Evolutionary conservation across 2,113 vertebrate genomes (phyloP).

Genomic region (Syrrhaptes paradoxus): DNA sequence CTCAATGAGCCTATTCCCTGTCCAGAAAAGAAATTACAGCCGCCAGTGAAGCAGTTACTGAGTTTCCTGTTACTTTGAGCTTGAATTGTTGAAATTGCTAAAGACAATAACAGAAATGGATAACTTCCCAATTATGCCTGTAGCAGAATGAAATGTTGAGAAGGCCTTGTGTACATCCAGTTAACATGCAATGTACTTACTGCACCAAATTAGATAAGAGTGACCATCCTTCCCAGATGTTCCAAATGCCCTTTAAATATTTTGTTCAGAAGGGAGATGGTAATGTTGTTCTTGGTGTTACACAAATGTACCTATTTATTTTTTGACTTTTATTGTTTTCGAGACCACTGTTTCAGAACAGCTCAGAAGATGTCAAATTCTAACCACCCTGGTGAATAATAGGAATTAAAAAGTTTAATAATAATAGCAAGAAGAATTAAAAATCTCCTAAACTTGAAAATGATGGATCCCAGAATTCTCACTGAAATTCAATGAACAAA

Average conservation of each 20-base stretch:
- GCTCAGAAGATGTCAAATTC: neutral
- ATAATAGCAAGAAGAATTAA: neutral
- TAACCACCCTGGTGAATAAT: neutral
- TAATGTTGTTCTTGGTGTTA: neutral
- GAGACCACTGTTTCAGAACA: neutral
- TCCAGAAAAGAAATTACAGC: neutral
- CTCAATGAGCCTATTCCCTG: fast-evolving
- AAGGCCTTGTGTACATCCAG: neutral
- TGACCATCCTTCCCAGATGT: neutral
- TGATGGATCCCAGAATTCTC: neutral
- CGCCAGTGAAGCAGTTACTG: neutral
- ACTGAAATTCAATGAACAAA: neutral
- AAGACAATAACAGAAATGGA: neutral
- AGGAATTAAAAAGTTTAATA: neutral
- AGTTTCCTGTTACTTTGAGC: neutral
- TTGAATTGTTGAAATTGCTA: neutral
- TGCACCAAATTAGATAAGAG: neutral
- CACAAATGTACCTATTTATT: neutral
- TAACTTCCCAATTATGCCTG: neutral
- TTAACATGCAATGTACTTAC: neutral
- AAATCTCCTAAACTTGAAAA: neutral
- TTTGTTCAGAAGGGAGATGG: neutral
- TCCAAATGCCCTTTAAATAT: neutral
- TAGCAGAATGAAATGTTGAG: neutral
- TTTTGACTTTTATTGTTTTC: neutral